Base-by-base conservation (phyloP, 2,113 vertebrate species). In the Aptenodytes forsteri region DNA sequence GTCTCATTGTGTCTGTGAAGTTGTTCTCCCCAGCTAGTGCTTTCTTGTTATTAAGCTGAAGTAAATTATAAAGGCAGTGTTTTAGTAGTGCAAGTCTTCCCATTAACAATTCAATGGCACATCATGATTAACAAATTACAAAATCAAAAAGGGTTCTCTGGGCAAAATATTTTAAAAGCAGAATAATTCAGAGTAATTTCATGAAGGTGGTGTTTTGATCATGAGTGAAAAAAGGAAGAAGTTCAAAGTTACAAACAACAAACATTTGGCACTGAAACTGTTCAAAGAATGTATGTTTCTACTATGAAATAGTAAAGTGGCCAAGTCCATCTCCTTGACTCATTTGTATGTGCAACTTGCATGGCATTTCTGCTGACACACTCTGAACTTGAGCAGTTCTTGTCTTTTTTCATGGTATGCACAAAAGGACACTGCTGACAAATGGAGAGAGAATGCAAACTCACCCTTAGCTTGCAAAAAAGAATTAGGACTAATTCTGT, bases 1-100 rank as follows among this genome's bases (percentile, higher is more conserved):
- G 99, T 91, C 99, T 99, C 99, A 99, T 99, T 54, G 99, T 99
- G 89, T 99, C 99, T 64, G 99, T 99, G 97, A 99, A 99, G 98
- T 99, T 99, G 98, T 98, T 99, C 90, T 99, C 99, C 20, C 98
- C 99, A 38, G 98, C 64, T 69, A 98, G 96, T 42, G 98, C 97
- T 96, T 99, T 99, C 97, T 99, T 99, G 97, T 97, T 99, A 97
- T 99, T 98, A 92, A 99, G 96, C 99, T 99, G 77, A 70, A 98
- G 92, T 82, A 83, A 97, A 91, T 85, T 50, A 93, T 29, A 93
- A 90, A 98, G 86, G 88, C 21, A 89, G 58, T 9, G 73, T 88
- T 87, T 97, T 91, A 96, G 80, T 40, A 83, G 59, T 77, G 71
- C 58, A 94, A 89, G 47, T 55, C 49, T 46, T 64, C 34, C 50